A percentile compares a stretch with the other conserved stretches of the same genome.
phyloP scores from a whole-genome alignment of 2,888 invertebrate genomes.

The Leptopilina drosophilae region DNA sequence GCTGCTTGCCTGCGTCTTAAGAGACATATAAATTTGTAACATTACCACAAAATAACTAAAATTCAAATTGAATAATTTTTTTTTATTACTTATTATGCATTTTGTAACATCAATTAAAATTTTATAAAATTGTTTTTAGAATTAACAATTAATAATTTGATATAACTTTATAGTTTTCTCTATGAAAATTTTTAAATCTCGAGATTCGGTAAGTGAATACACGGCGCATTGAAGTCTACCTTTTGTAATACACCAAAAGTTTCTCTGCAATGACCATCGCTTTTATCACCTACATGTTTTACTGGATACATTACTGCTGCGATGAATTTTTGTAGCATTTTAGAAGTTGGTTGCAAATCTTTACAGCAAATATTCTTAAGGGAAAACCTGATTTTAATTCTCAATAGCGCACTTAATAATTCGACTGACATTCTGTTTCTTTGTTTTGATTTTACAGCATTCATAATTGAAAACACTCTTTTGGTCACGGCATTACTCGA shows the following conservation, averaged over 20 bases:
- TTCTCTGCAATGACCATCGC: not conserved
- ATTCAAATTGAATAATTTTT: too few relatives aligned
- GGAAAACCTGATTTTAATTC: conserved; percentile 43
- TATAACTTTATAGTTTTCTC: not conserved
- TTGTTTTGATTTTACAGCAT: conserved; percentile 46
- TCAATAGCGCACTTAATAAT: conserved; percentile 40
- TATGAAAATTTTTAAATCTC: not conserved
- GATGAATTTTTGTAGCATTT: conserved; percentile 40
- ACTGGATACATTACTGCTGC: not conserved
- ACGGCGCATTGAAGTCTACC: not conserved
- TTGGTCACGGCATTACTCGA: conserved; percentile 51
- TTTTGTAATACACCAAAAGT: not conserved
- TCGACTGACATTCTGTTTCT: conserved; percentile 43
- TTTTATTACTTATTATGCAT: too few relatives aligned
- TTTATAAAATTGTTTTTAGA: not conserved
- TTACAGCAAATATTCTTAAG: conserved; percentile 36
- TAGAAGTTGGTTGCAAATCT: conserved; percentile 30
- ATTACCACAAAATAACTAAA: too few relatives aligned
- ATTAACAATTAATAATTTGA: too few relatives aligned
- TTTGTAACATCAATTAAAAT: not conserved
- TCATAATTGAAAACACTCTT: conserved; percentile 51
- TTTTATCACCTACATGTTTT: not conserved
- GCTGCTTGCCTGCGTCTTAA: too few relatives aligned
- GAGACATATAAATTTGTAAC: too few relatives aligned
- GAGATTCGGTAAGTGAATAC: not conserved